A percentile compares a stretch with the other conserved stretches of the same genome.
These are phyloP conservation scores for Mustela lutreola DNA, from an alignment of 2,113 vertebrate genomes.

Conservation along the genomic window DNA sequence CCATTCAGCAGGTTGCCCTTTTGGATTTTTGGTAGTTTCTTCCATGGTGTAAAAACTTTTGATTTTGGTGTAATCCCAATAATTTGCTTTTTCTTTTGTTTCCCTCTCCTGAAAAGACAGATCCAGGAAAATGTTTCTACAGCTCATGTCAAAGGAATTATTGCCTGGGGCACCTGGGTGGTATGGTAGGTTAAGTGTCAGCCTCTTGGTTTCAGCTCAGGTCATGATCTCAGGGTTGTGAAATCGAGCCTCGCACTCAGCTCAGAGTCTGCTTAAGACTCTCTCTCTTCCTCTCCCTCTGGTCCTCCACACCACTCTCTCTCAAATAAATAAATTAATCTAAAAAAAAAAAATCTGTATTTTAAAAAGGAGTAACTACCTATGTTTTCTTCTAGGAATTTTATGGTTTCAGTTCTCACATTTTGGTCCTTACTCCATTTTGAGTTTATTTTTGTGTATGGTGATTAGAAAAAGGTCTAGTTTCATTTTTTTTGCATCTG, in stretches of 20 bases:
- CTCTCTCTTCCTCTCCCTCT: background rate
- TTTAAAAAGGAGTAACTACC: background rate
- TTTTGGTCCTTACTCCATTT: background rate
- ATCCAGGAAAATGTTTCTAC: background rate
- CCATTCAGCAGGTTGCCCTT: background rate
- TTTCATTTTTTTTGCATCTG: background rate
- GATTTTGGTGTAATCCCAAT: background rate
- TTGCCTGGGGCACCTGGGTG: background rate
- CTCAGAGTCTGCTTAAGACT: background rate
- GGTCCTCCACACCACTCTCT: background rate
- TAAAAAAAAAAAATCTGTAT: background rate
- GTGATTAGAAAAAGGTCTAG: background rate
- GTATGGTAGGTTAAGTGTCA: background rate
- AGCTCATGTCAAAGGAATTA: background rate
- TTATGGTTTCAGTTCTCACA: background rate
- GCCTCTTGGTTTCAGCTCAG: background rate
- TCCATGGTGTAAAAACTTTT: background rate
- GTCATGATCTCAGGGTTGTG: background rate
- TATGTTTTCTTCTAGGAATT: background rate
- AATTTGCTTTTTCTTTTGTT: background rate
- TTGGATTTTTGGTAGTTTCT: background rate
- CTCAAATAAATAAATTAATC: background rate
- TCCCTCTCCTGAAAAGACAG: background rate
- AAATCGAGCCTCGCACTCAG: background rate
- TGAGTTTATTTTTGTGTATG: background rate